Conservation (phyloP, 2,888 invertebrate species). For the Diaphora mendica region DNA sequence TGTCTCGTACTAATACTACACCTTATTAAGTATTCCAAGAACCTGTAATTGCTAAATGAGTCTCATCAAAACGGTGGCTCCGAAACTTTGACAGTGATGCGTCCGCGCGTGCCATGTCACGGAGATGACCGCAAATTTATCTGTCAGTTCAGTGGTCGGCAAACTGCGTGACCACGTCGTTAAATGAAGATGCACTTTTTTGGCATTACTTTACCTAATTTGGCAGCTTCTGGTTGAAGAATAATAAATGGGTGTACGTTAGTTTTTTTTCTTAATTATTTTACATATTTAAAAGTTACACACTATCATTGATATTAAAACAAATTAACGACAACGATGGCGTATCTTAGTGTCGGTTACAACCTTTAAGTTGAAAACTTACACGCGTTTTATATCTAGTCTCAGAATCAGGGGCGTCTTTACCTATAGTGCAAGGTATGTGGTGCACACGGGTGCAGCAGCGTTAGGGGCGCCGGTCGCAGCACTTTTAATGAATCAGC, state of each 20-base stretch:
- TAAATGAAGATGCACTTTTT: constrained; percentile 5
- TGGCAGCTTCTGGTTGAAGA: background rate
- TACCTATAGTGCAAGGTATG: no score
- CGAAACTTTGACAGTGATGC: constrained; percentile 11
- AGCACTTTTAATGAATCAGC: no score
- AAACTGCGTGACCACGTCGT: constrained; percentile 18
- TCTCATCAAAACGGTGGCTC: background rate
- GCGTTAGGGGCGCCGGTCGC: no score
- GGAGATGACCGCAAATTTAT: constrained; percentile 28
- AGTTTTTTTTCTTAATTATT: background rate
- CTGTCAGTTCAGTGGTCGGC: constrained; percentile 16
- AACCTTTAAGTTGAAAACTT: no score
- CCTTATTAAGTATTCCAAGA: constrained; percentile 5
- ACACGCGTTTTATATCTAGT: no score
- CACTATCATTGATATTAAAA: no score
- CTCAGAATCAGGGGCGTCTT: no score
- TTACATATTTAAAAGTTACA: background rate
- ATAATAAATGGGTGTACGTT: background rate
- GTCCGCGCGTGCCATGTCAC: constrained; percentile 31
- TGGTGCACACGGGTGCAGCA: no score
- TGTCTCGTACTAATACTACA: background rate
- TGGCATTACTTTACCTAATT: constrained; percentile 6
- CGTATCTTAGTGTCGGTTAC: no score
- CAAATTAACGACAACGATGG: no score
- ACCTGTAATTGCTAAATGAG: constrained; percentile 3